These are phyloP conservation scores for Aleiodes alternator DNA, from an alignment of 2,888 invertebrate species.

Conservation along the genomic window DNA sequence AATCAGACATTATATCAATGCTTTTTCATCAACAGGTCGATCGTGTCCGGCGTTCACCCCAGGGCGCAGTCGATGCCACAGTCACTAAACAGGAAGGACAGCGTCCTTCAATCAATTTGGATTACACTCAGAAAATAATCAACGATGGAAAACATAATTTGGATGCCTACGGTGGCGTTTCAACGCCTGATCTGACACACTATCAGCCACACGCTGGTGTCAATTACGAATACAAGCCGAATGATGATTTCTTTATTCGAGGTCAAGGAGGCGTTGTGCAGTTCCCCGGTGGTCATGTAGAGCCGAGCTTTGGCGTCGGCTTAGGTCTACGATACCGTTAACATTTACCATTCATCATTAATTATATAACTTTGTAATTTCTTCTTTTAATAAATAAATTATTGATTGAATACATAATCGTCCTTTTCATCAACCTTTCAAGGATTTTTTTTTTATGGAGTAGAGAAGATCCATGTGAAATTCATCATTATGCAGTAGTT, in stretches of 20 bases:
- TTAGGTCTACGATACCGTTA: slow-evolving; percentile 40
- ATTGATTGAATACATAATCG: too few relatives aligned
- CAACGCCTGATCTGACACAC: slow-evolving; percentile 47
- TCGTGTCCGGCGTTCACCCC: slow-evolving; percentile 48
- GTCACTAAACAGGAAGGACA: slow-evolving; percentile 17
- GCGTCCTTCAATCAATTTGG: slow-evolving; percentile 46
- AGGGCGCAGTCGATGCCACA: slow-evolving; percentile 45
- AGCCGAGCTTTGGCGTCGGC: slow-evolving; percentile 48
- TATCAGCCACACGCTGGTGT: slow-evolving; percentile 56
- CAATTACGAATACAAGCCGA: slow-evolving; percentile 52
- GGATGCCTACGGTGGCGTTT: slow-evolving; percentile 55
- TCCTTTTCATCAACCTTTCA: too few relatives aligned
- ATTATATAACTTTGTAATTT: too few relatives aligned
- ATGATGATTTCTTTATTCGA: slow-evolving; percentile 52
- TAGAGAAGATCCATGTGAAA: too few relatives aligned
- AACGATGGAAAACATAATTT: slow-evolving; percentile 48
- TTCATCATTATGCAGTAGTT: neutral
- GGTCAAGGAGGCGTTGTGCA: slow-evolving; percentile 55
- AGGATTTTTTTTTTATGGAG: too few relatives aligned
- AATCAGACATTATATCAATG: slow-evolving; percentile 39
- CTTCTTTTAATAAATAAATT: too few relatives aligned
- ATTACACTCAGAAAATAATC: slow-evolving; percentile 52
- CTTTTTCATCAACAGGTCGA: slow-evolving; percentile 1
- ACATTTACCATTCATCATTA: neutral
- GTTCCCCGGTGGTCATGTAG: slow-evolving; percentile 47